Evolutionary conservation across 2,797 vertebrate genomes (phyloP).

Genomic region (Petrocephalus schoutedeni): DNA sequence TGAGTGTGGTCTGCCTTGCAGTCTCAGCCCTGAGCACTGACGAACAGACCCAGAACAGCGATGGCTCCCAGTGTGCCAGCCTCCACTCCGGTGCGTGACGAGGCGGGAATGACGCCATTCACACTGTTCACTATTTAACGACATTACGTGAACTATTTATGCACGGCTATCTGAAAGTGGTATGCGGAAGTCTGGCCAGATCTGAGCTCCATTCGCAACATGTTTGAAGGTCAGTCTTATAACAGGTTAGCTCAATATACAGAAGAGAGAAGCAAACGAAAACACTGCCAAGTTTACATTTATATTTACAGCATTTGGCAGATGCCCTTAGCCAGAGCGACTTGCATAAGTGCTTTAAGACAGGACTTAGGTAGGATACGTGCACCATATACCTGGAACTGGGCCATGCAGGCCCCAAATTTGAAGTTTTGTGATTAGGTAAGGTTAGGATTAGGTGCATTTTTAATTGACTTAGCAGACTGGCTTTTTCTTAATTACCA

Average conservation of each 20-base stretch:
- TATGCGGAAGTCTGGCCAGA: background rate
- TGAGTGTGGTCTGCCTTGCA: slow-evolving; percentile 27
- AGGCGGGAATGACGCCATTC: background rate
- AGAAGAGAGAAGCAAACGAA: background rate
- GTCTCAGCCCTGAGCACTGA: slow-evolving; percentile 42
- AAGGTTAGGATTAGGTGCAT: background rate
- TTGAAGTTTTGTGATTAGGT: background rate
- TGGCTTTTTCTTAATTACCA: background rate
- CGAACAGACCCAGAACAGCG: slow-evolving; percentile 38
- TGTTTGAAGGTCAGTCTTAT: background rate
- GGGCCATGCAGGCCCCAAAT: background rate
- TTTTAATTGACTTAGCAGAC: background rate
- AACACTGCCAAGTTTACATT: background rate
- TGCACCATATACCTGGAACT: background rate
- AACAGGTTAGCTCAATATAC: background rate
- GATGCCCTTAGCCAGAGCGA: too few species aligned
- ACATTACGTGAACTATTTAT: background rate
- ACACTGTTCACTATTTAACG: background rate
- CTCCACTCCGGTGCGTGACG: slow-evolving; percentile 45
- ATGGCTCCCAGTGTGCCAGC: slow-evolving; percentile 41
- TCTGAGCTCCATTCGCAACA: background rate
- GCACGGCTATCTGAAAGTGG: background rate
- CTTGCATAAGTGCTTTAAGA: too few species aligned
- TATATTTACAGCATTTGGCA: background rate
- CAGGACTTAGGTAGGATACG: background rate